Conservation (phyloP, 2,797 vertebrate species). For the Otolemur crassicaudatus region DNA sequence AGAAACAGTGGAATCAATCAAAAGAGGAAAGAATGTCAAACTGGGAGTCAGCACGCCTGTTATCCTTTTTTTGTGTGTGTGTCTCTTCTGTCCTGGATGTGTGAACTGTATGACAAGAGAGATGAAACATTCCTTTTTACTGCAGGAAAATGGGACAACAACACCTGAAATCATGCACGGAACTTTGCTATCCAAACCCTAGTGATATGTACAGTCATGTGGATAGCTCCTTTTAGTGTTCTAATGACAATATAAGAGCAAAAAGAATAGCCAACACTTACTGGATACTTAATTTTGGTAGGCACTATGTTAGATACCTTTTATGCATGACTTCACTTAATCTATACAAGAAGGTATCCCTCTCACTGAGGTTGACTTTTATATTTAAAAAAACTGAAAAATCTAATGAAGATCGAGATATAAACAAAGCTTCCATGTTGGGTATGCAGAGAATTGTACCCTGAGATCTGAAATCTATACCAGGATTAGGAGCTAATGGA, state of each 20-base stretch:
- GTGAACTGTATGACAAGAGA: neutral
- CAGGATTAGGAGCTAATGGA: neutral
- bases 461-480: neutral
- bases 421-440: neutral
- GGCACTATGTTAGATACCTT: neutral
- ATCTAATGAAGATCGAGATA: neutral
- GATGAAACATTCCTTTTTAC: neutral
- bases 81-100: neutral
- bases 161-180: neutral
- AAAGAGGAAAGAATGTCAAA: neutral
- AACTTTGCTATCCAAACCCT: neutral
- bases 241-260: neutral
- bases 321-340: neutral
- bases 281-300: neutral
- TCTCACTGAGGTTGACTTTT: neutral
- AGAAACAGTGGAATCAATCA: neutral
- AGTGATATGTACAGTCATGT: neutral
- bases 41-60: neutral
- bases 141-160: neutral
- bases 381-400: neutral
- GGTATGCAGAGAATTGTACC: neutral
- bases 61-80: neutral
- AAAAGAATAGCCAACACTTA: no score
- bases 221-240: neutral
- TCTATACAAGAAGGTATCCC: neutral